Conservation (phyloP, 2,797 vertebrate species). For the Garrulus glandarius region DNA sequence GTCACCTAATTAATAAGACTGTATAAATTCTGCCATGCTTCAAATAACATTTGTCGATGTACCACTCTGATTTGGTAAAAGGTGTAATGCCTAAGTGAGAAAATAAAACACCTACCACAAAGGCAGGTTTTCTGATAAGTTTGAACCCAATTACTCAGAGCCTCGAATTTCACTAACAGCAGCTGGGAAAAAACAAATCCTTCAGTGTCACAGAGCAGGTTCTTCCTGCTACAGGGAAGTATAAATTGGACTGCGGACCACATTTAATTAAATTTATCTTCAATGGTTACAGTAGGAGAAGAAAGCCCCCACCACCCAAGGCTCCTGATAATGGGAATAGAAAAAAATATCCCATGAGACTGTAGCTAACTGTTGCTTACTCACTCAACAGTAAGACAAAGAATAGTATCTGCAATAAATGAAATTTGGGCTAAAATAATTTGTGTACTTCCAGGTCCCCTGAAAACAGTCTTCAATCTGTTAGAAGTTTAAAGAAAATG, state of each 20-base stretch:
- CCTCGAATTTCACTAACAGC: neutral
- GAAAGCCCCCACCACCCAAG: neutral
- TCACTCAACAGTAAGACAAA: neutral
- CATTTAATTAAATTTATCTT: slow-evolving; percentile 37
- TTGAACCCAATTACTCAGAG: neutral
- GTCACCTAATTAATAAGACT: neutral
- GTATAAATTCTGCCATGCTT: neutral
- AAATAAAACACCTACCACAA: neutral
- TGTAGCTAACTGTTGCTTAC: neutral
- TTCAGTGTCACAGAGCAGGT: neutral
- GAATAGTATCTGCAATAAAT: neutral
- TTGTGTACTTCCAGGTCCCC: neutral
- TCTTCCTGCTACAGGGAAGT: neutral
- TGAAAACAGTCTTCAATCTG: neutral
- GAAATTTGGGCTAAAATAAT: neutral
- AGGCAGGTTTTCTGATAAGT: neutral
- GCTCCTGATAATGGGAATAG: neutral
- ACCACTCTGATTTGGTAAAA: neutral
- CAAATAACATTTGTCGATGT: neutral
- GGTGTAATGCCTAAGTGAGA: neutral
- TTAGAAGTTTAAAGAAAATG: too few relatives aligned
- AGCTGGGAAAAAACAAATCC: slow-evolving; percentile 23
- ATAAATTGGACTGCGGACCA: slow-evolving; percentile 25
- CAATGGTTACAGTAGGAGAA: neutral
- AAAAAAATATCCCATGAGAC: neutral